Percentiles rank a stretch among this genome's conserved stretches.
Evolutionary conservation across 2,888 invertebrate species (phyloP).

Genomic region (Zygogramma bicolorata): DNA sequence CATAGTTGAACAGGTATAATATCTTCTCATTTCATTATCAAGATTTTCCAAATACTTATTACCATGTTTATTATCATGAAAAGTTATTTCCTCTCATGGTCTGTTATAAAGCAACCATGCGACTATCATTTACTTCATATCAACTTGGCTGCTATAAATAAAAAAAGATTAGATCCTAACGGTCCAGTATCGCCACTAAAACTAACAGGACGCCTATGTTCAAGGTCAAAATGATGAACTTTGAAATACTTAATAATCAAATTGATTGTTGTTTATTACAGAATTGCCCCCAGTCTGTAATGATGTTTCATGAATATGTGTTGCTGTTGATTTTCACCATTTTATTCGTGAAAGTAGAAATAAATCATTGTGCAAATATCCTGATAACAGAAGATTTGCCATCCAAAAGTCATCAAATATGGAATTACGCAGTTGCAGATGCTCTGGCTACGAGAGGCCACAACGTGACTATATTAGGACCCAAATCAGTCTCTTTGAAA

Average conservation of each 20-base stretch:
- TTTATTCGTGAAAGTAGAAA: background rate
- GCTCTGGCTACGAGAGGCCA: constrained; percentile 42
- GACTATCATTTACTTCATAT: no score
- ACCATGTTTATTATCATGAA: no score
- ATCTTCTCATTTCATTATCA: no score
- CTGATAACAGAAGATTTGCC: constrained; percentile 25
- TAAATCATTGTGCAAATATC: constrained; percentile 20
- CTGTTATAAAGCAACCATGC: no score
- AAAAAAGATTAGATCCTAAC: no score
- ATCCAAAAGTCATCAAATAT: constrained; percentile 47
- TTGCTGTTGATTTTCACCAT: background rate
- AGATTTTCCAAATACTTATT: no score
- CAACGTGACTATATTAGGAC: constrained; percentile 46
- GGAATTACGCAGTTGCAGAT: constrained; percentile 43
- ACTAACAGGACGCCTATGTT: background rate
- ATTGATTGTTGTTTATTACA: background rate
- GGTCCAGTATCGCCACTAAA: no score
- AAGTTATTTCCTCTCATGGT: no score
- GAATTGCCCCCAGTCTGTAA: background rate
- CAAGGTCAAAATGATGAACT: background rate
- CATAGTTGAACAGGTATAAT: no score
- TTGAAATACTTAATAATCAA: background rate
- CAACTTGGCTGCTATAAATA: no score
- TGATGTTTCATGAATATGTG: background rate
- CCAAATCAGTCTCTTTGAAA: constrained; percentile 2